Evolutionary conservation across 2,888 invertebrate species (phyloP).

Genomic region (Amorpha juglandis): DNA sequence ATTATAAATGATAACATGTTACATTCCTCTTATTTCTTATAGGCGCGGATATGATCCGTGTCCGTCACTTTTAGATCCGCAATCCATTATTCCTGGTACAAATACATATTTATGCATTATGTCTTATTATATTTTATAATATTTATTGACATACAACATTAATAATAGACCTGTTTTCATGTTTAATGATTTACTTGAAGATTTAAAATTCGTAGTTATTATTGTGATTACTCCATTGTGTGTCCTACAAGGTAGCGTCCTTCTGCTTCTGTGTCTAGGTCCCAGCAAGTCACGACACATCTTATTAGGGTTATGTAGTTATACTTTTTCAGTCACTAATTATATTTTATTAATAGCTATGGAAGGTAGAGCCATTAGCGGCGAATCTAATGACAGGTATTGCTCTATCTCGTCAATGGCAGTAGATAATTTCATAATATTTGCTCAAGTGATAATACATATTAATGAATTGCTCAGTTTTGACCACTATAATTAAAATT

Average conservation of each 20-base stretch:
- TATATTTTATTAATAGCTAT: not conserved
- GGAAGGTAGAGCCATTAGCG: not conserved
- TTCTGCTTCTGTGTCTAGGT: slow-evolving; percentile 22
- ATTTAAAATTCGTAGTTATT: slow-evolving; percentile 6
- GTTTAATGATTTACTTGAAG: slow-evolving; percentile 27
- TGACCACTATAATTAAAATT: slow-evolving; percentile 19
- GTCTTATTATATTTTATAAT: not conserved
- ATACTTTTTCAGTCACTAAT: slow-evolving; percentile 15
- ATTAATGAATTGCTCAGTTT: slow-evolving; percentile 6
- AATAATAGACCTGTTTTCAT: not conserved
- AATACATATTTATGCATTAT: slow-evolving; percentile 1
- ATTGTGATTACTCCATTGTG: slow-evolving; percentile 15
- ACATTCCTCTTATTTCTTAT: not conserved
- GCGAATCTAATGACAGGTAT: slow-evolving; percentile 16
- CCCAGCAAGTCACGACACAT: slow-evolving; percentile 16
- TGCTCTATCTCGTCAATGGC: not conserved
- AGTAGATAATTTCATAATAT: slow-evolving; percentile 4
- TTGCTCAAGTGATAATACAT: slow-evolving; percentile 6
- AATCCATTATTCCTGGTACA: slow-evolving; percentile 23
- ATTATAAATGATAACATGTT: not conserved
- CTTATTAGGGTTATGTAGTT: slow-evolving; percentile 12
- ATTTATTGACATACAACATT: not conserved
- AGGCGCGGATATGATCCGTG: not conserved
- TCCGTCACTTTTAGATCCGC: not conserved
- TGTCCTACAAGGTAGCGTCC: slow-evolving; percentile 16